Conservation (phyloP, 2,888 invertebrate species). For the Carcina quercana region DNA sequence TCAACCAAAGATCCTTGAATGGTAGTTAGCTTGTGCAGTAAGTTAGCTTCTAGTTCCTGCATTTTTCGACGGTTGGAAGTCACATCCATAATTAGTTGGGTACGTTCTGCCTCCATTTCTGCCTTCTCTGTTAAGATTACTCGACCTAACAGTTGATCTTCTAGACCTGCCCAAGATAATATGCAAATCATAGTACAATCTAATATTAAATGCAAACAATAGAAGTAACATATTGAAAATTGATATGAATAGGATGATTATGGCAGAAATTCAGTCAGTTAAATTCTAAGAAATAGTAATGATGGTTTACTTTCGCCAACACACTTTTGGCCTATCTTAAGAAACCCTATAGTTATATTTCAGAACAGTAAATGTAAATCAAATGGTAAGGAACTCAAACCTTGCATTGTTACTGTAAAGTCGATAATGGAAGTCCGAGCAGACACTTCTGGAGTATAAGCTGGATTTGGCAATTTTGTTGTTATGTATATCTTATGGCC, state of each 20-base stretch:
- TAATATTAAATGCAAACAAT: too few relatives aligned
- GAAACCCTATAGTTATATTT: too few relatives aligned
- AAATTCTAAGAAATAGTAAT: too few relatives aligned
- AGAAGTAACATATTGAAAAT: too few relatives aligned
- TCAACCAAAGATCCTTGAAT: constrained; percentile 90
- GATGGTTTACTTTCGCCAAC: too few relatives aligned
- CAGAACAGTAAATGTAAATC: too few relatives aligned
- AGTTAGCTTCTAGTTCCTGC: constrained; percentile 88
- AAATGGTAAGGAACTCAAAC: too few relatives aligned
- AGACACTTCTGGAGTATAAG: constrained; percentile 90
- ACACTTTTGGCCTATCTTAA: too few relatives aligned
- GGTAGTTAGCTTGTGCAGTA: constrained; percentile 88
- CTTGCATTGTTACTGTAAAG: constrained; percentile 93
- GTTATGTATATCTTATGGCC: constrained; percentile 88
- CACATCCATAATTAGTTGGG: constrained; percentile 85
- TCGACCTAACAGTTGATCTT: constrained; percentile 89
- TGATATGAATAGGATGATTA: too few relatives aligned
- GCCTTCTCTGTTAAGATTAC: constrained; percentile 89
- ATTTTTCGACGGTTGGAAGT: constrained; percentile 88
- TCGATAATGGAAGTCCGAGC: constrained; percentile 91
- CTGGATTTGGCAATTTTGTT: constrained; percentile 90
- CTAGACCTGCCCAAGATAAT: too few relatives aligned
- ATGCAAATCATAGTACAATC: too few relatives aligned
- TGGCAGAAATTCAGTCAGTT: too few relatives aligned
- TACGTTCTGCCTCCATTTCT: constrained; percentile 88